phyloP scores from a whole-genome alignment of 2,888 invertebrate genomes.

The Scaptomyza caliginosa region DNA sequence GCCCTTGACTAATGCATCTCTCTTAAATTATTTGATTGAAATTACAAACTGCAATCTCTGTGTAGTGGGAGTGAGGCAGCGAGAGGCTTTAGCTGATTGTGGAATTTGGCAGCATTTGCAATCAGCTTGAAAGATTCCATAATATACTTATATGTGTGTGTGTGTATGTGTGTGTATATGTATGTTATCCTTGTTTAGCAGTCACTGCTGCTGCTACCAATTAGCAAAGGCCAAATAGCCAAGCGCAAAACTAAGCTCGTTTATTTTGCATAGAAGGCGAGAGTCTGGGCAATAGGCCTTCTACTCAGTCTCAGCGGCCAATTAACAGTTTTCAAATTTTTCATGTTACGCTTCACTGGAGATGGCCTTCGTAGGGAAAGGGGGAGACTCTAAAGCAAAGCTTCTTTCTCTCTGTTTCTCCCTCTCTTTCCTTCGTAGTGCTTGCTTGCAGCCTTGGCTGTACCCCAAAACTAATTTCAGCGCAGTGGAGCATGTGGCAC shows the following conservation, averaged over 20 bases:
- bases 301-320: slow-evolving; percentile 59
- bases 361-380: not conserved
- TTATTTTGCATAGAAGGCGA: slow-evolving; percentile 1
- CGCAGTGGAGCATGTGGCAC: slow-evolving; percentile 60
- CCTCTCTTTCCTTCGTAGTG: not conserved
- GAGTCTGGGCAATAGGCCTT: slow-evolving; percentile 2
- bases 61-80: not conserved
- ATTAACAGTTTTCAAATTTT: slow-evolving; percentile 72
- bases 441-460: slow-evolving; percentile 44
- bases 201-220: slow-evolving; percentile 38
- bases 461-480: slow-evolving; percentile 68
- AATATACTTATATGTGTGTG: not conserved
- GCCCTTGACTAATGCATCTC: slow-evolving; percentile 54
- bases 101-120: slow-evolving; percentile 1
- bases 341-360: slow-evolving; percentile 16
- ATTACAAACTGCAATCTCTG: slow-evolving; percentile 30
- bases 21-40: slow-evolving; percentile 58
- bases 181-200: not conserved
- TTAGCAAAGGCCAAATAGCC: slow-evolving; percentile 39
- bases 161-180: not conserved
- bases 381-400: not conserved
- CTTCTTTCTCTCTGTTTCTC: not conserved
- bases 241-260: slow-evolving; percentile 25
- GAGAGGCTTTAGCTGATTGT: slow-evolving; percentile 5
- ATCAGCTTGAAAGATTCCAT: not conserved